Evolutionary conservation across 2,113 vertebrate genomes (phyloP).

Genomic region (Chrysemys picta): DNA sequence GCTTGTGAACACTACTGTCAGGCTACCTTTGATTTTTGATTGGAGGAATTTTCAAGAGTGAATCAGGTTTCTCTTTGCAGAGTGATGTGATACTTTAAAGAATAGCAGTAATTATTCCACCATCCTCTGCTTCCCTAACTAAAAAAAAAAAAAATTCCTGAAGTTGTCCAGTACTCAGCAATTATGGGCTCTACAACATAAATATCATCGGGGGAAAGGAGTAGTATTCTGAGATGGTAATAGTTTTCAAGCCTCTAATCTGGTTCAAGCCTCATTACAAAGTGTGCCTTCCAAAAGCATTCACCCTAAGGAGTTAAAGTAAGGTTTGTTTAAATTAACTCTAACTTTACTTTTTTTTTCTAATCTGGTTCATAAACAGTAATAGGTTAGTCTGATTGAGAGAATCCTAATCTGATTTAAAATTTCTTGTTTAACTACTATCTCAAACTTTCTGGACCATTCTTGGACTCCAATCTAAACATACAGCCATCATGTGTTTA

Average conservation of each 20-base stretch:
- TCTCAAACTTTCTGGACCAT: background rate
- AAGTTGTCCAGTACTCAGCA: background rate
- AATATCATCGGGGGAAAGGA: background rate
- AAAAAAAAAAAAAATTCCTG: background rate
- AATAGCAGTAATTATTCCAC: background rate
- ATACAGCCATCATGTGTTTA: background rate
- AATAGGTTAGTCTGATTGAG: background rate
- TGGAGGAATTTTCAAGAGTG: background rate
- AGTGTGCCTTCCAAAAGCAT: background rate
- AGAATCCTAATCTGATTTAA: background rate
- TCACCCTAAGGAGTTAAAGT: background rate
- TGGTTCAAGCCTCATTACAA: background rate
- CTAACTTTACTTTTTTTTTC: background rate
- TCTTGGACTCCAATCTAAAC: background rate
- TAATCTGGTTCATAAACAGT: background rate
- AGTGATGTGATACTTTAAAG: background rate
- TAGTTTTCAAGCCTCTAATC: background rate
- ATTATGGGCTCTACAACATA: background rate
- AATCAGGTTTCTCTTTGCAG: background rate
- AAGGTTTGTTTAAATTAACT: background rate
- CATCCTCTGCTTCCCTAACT: background rate
- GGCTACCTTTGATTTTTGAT: background rate
- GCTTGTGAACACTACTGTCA: background rate
- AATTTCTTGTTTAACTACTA: background rate
- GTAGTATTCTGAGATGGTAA: background rate